phyloP scores from a whole-genome alignment of 2,797 vertebrate species.

The Amniataba percoides region DNA sequence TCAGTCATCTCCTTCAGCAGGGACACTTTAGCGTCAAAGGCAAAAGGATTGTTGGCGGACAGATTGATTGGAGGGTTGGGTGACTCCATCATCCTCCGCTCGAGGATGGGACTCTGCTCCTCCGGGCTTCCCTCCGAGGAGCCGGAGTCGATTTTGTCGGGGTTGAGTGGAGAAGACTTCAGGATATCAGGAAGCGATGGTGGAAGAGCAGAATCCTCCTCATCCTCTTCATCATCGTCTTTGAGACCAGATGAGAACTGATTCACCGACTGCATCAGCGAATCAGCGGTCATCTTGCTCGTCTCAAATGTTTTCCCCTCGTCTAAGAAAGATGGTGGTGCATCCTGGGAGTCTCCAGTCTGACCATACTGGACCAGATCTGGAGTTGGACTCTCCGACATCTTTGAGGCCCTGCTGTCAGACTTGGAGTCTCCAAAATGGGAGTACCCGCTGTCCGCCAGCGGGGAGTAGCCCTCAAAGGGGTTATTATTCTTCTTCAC shows the following conservation, averaged over 20 bases:
- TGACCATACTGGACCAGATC: constrained; percentile 95
- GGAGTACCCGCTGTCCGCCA: constrained; percentile 78
- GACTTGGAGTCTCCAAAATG: constrained; percentile 78
- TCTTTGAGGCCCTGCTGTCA: constrained; percentile 74
- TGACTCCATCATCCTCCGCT: constrained; percentile 84
- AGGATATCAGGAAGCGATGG: constrained; percentile 94
- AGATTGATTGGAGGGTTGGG: constrained; percentile 83
- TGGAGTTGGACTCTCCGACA: constrained; percentile 94
- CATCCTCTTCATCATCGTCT: constrained; percentile 70
- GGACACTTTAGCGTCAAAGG: constrained; percentile 87
- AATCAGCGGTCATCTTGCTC: constrained; percentile 85
- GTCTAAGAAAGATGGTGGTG: constrained; percentile 82
- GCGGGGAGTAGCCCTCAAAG: constrained; percentile 82
- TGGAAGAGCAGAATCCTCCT: constrained; percentile 79
- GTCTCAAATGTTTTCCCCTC: constrained; percentile 89
- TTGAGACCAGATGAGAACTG: constrained; percentile 87
- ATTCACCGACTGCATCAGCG: constrained; percentile 82
- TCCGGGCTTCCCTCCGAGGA: constrained; percentile 86
- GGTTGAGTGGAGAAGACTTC: constrained; percentile 89
- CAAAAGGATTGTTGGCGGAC: constrained; percentile 88
- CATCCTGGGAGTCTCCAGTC: constrained; percentile 88
- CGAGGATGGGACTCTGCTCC: constrained; percentile 82
- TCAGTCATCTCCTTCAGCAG: constrained; percentile 85
- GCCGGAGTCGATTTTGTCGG: constrained; percentile 84
- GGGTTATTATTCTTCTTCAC: constrained; percentile 83